Evolutionary conservation across 1,140 invertebrate species (phyloP).

Genomic region (Leptoteleia sp.): DNA sequence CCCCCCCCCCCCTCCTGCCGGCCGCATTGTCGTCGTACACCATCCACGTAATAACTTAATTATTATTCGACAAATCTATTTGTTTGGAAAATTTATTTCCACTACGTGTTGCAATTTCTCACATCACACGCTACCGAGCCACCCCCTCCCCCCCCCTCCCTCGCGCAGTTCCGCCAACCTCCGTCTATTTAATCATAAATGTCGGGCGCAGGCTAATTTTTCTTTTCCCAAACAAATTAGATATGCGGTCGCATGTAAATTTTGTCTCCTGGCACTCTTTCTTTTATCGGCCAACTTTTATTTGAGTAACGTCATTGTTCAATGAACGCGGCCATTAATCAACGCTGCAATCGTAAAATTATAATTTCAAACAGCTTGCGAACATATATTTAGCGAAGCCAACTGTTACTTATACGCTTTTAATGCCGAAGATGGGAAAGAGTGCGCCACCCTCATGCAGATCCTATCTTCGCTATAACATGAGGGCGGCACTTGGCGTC

Average conservation of each 20-base stretch:
- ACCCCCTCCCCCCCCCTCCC: too few species aligned
- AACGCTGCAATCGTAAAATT: constrained; percentile 52
- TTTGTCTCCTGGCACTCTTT: not conserved
- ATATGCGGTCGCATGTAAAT: constrained; percentile 47
- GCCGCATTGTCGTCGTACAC: too few species aligned
- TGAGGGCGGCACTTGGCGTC: constrained; percentile 37
- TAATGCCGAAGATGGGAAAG: constrained; percentile 38
- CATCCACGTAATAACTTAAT: constrained; percentile 4
- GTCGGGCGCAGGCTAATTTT: constrained; percentile 17
- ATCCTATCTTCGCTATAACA: constrained; percentile 49
- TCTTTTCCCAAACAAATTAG: constrained; percentile 31
- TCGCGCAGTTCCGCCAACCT: too few species aligned
- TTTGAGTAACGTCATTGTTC: constrained; percentile 50
- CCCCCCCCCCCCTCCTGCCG: too few species aligned
- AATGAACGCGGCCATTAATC: constrained; percentile 49
- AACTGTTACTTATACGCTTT: constrained; percentile 53
- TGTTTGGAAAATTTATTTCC: constrained; percentile 19
- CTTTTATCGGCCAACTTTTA: constrained; percentile 43
- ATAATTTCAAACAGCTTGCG: constrained; percentile 53
- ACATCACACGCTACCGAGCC: not conserved
- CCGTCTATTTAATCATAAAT: constrained; percentile 11
- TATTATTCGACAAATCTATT: constrained; percentile 13
- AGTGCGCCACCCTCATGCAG: constrained; percentile 26
- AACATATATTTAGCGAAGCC: constrained; percentile 39
- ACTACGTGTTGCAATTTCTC: constrained; percentile 9